Evolutionary conservation across 35 echinoderm and acorn worm genomes (phyloP).

Genomic region (Strongylocentrotus purpuratus): DNA sequence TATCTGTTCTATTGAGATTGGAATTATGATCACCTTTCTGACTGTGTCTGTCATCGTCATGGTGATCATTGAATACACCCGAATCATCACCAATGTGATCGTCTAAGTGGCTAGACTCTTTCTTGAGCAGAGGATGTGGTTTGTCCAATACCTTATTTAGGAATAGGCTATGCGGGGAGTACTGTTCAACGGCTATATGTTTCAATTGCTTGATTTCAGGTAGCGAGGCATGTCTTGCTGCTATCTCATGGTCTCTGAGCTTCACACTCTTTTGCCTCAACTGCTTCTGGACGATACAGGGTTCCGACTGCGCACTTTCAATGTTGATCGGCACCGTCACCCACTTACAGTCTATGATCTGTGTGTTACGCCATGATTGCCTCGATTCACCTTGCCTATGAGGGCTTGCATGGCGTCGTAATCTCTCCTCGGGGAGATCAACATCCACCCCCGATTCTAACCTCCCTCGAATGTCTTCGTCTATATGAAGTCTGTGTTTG

Average conservation of each 20-base stretch:
- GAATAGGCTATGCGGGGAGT: not conserved
- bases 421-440: constrained; percentile 7
- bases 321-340: constrained; percentile 25
- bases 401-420: not conserved
- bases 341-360: constrained; percentile 32
- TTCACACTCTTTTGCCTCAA: not conserved
- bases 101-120: constrained; percentile 4
- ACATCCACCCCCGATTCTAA: constrained; percentile 43
- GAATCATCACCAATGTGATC: constrained; percentile 45
- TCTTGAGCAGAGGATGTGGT: not conserved
- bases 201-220: not conserved
- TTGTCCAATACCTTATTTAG: not conserved
- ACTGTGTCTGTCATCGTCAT: not conserved
- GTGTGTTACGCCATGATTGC: constrained; percentile 44
- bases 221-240: not conserved
- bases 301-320: constrained; percentile 14
- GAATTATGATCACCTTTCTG: constrained; percentile 32
- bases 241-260: not conserved
- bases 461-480: constrained; percentile 16
- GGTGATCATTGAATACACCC: constrained; percentile 47
- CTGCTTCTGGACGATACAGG: constrained; percentile 33
- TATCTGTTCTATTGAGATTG: not conserved
- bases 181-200: not conserved
- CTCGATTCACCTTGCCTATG: not conserved
- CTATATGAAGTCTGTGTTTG: not conserved